Base-by-base conservation (phyloP, 2,113 vertebrate species). In the Chionis minor region DNA sequence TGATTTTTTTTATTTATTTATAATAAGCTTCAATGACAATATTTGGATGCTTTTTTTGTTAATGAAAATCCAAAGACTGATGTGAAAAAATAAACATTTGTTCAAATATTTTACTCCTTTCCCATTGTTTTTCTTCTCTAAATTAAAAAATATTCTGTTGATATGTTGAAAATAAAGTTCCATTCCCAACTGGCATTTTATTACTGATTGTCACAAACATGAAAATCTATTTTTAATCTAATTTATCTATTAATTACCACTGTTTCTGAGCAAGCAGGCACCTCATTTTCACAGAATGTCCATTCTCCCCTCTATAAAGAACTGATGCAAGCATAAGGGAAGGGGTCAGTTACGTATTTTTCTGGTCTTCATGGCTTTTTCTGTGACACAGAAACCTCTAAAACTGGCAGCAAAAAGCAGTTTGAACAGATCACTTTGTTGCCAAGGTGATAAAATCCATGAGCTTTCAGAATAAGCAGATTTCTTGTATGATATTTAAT, bases 401-500 rank as follows among this genome's bases (percentile, higher is more conserved):
- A 94, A 96, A 92, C 73, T 85, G 42, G 19, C 66, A 92, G 65
- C n/a, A 89, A 81, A 89, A 84, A 79, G 19, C 40, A 67, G n/a
- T 87, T 84, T 79, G 69, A 91, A 92, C 80, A 84, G 74, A 94
- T 62, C 52, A 72, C 30, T 92, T 97, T 79, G 77, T 94, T 96
- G 49, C 87, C 73, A 95, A 90, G 89, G 89, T 65, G 96, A 91
- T 94, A 91, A 87, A 96, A 92, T 67, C 22, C 47, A 67, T 20
- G 47, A 63, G 59, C 38, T 92, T 94, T 85, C 79, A 93, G 81
- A 96, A 91, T 91, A 89, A 94, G 56, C 52, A 89, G 59, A 91
- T 96, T 94, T 96, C 42, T 92, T 91, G 9, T 61, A 69, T 71
- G 52, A 65, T 79, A 66, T 63, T 89, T 94, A 81, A 71, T 85